Evolutionary conservation across 2,797 vertebrate species (phyloP), one percentile per base, ranked within the genome.

Genomic region (Momotus momota): DNA sequence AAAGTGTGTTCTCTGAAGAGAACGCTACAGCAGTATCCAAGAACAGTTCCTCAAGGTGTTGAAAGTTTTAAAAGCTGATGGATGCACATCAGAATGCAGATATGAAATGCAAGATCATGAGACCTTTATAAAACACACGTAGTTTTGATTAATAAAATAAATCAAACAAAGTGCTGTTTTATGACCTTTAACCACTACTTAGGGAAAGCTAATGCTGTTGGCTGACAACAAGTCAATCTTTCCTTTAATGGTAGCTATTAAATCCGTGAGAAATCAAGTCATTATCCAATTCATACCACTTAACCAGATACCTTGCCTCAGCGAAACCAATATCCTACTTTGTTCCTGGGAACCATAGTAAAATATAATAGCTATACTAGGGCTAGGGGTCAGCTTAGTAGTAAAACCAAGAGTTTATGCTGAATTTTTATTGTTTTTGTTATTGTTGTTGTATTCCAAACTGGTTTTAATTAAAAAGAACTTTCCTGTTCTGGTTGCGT

Each of bases 101-200:
- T 83, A 92, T 79, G 51, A 82, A 93, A 80, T 89, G 41, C 26
- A 81, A 79, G 88, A 94, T 86, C 73, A 75, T 45, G 17, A 96
- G 35, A 91, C 18, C 70, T 97, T 96, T 85, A 75, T 96, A 92
- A 97, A 95, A 94, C 43, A 94, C 5, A 6, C 86, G 94, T 60
- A 33, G 26, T 69, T 97, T 94, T 96, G 54, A 81, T 96, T 97
- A 97, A 93, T 93, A 95, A 93, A 90, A 95, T 95, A 71, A 96
- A 96, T 97, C 85, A 97, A 96, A 86, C 29, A 80, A 97, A 97
- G 81, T 85, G 52, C 35, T 95, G 5, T 46, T 94, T 97, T 96
- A 97, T 91, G 83, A 95, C 81, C 64, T 97, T 96, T 95, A 93
- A 46, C 26, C 51, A 86, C 43, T 86, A 55, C 90, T 96, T 84